Evolutionary conservation across 2,797 vertebrate species (phyloP).

Genomic region (Helarctos malayanus): DNA sequence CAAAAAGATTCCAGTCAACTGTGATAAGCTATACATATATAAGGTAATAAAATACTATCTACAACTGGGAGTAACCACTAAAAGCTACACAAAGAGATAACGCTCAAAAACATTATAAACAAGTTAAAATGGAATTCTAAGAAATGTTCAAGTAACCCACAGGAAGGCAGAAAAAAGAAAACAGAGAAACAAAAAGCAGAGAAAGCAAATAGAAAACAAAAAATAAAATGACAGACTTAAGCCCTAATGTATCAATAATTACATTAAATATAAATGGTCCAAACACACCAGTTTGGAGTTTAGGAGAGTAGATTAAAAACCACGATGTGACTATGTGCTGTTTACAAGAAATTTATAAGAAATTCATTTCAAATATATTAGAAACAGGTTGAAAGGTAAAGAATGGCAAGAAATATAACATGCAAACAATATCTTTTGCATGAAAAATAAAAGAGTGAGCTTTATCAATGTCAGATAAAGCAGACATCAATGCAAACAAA

Average conservation of each 20-base stretch:
- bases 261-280: neutral
- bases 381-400: neutral
- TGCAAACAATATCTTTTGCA: neutral
- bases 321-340: neutral
- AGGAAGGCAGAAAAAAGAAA: neutral
- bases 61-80: neutral
- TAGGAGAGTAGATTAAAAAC: neutral
- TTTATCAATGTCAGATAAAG: neutral
- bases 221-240: neutral
- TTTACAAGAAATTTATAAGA: neutral
- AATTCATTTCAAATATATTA: neutral
- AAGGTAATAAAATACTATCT: neutral
- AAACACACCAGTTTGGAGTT: neutral
- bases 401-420: neutral
- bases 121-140: neutral
- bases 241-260: neutral
- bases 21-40: neutral
- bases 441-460: neutral
- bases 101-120: neutral
- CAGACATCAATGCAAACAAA: neutral
- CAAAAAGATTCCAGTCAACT: neutral
- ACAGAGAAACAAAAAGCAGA: neutral
- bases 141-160: neutral
- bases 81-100: neutral
- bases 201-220: neutral